A percentile compares a stretch with the other conserved stretches of the same genome.
These are phyloP conservation scores for Zoroaster sp. DNA, from an alignment of 53 echinoderm and acorn worm species.

Conservation along the genomic window DNA sequence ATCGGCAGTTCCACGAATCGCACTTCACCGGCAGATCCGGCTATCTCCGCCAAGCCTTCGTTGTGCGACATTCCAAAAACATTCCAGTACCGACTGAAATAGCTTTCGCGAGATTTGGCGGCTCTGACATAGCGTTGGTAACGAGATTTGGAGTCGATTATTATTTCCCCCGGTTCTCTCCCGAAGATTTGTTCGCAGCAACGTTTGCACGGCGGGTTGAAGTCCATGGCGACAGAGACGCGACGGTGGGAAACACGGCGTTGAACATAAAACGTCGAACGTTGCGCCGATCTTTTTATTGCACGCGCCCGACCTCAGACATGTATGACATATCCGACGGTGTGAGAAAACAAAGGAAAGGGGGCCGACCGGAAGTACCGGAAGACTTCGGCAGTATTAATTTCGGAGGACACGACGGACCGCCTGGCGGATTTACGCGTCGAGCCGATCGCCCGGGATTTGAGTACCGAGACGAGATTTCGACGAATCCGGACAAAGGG, in stretches of 20 bases:
- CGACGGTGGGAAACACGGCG: neutral
- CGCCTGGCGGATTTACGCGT: too few species aligned
- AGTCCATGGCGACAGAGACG: neutral
- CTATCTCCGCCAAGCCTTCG: neutral
- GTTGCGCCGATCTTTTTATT: too few species aligned
- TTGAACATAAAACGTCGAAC: too few species aligned
- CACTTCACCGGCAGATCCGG: neutral
- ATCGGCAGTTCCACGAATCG: neutral
- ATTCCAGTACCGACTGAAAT: neutral
- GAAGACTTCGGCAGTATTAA: too few species aligned
- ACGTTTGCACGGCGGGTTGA: neutral
- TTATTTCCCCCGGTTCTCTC: neutral
- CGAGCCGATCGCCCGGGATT: too few species aligned
- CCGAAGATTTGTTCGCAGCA: neutral
- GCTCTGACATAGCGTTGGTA: neutral
- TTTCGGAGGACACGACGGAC: too few species aligned
- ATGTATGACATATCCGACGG: too few species aligned
- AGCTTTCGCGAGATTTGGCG: neutral
- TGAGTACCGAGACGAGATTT: too few species aligned
- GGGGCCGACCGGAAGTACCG: too few species aligned
- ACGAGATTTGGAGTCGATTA: neutral
- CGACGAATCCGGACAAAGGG: too few species aligned
- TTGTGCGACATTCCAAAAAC: neutral
- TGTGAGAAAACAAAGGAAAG: too few species aligned
- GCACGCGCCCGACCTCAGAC: too few species aligned